These are phyloP conservation scores for Myathropa florea DNA, from an alignment of 2,888 invertebrate species.

Conservation along the genomic window DNA sequence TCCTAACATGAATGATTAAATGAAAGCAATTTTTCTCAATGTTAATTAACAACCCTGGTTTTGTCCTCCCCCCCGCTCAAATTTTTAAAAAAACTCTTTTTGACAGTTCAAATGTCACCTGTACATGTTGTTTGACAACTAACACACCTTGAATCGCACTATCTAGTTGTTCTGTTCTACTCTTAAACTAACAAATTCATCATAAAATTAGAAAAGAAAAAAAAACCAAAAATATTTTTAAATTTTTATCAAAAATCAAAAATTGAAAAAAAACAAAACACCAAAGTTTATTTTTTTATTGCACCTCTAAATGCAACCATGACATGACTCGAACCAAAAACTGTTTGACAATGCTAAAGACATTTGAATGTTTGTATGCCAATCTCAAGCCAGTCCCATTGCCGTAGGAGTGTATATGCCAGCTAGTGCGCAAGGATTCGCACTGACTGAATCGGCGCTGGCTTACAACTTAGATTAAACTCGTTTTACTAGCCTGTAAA, in stretches of 20 bases:
- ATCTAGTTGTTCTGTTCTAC: constrained; percentile 50
- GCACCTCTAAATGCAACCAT: constrained; percentile 59
- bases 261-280: not conserved
- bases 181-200: constrained; percentile 9
- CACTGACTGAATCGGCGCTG: constrained; percentile 35
- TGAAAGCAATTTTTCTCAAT: constrained; percentile 14
- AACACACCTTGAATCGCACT: constrained; percentile 59
- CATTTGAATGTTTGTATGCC: constrained; percentile 5
- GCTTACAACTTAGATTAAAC: constrained; percentile 74
- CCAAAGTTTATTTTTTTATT: constrained; percentile 22
- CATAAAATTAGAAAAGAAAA: not conserved
- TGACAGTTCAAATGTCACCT: constrained; percentile 45
- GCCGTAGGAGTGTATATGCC: not conserved
- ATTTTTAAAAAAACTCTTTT: constrained; percentile 27
- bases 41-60: constrained; percentile 51
- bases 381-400: constrained; percentile 14
- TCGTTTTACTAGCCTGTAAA: constrained; percentile 81
- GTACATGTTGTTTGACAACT: constrained; percentile 63
- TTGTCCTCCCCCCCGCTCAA: constrained; percentile 48
- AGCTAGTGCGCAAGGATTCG: constrained; percentile 25
- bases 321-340: constrained; percentile 14
- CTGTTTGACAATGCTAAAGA: not conserved
- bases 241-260: not conserved
- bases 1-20: not conserved
- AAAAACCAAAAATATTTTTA: not conserved